These are phyloP conservation scores for Trichopria drosophilae DNA, from an alignment of 2,888 invertebrate species.

Conservation along the genomic window DNA sequence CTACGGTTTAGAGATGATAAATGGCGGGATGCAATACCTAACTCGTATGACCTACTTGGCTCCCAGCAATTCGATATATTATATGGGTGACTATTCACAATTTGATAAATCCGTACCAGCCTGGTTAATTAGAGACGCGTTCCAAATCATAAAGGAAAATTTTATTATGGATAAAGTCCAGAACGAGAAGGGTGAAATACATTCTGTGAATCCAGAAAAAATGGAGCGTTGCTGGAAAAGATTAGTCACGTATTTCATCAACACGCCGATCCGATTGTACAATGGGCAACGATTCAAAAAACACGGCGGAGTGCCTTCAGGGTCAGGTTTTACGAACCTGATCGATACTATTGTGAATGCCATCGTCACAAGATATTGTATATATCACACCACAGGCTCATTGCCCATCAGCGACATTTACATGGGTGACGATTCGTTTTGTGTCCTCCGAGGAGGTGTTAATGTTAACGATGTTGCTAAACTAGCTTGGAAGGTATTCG, in stretches of 20 bases:
- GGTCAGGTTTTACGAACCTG: not conserved
- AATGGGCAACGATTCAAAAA: not conserved
- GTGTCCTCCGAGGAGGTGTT: not conserved
- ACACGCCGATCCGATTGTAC: conserved; percentile 7
- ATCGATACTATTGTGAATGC: conserved; percentile 3
- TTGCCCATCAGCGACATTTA: not conserved
- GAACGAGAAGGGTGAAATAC: not conserved
- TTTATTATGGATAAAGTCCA: not conserved
- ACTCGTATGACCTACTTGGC: too few relatives aligned
- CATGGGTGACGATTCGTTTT: not conserved
- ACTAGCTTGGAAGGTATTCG: not conserved
- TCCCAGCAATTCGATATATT: too few relatives aligned
- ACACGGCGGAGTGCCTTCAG: conserved; percentile 1
- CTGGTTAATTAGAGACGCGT: conserved; percentile 7
- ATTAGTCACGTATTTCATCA: conserved; percentile 2
- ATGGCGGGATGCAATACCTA: not conserved
- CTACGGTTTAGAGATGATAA: not conserved
- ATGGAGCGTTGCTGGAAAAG: not conserved
- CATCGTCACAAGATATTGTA: not conserved
- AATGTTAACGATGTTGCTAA: not conserved
- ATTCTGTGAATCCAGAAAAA: not conserved
- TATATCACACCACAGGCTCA: not conserved
- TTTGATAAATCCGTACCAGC: conserved; percentile 5
- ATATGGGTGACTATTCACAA: not conserved
- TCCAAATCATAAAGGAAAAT: not conserved